phyloP scores from a whole-genome alignment of 2,888 invertebrate genomes.

The Sinopyrophorus schimmeli region DNA sequence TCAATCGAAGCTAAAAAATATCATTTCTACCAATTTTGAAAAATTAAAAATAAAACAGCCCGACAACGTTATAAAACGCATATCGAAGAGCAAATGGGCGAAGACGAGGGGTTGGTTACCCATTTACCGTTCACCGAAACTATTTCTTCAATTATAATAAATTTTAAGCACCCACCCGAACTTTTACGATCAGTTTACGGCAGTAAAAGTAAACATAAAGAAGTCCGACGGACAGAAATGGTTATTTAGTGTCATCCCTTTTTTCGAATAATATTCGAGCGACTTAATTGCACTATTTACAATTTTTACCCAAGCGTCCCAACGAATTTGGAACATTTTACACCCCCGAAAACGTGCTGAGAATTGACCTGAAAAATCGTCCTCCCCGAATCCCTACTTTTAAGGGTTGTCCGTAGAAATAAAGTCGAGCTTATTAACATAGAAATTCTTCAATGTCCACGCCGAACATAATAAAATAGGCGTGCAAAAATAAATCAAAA shows the following conservation, averaged over 20 bases:
- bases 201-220: constrained; percentile 35
- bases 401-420: constrained; percentile 14
- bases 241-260: constrained; percentile 40
- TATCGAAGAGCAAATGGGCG: too few species aligned
- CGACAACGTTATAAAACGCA: too few species aligned
- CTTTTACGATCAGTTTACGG: constrained; percentile 32
- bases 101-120: too few species aligned
- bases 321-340: too few species aligned
- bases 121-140: too few species aligned
- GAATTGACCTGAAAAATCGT: constrained; percentile 21
- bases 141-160: constrained; percentile 21
- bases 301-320: too few species aligned
- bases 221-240: constrained; percentile 36
- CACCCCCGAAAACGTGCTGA: constrained; percentile 25
- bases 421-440: constrained; percentile 29
- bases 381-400: constrained; percentile 1
- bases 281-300: constrained; percentile 36
- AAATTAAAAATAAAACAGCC: too few species aligned
- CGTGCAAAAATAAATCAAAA: constrained; percentile 26
- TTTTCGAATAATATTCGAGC: constrained; percentile 18
- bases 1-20: too few species aligned
- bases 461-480: constrained; percentile 31
- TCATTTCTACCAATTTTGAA: too few species aligned
- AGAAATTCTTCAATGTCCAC: constrained; percentile 23
- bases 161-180: constrained; percentile 19